Evolutionary conservation across 2,888 invertebrate species (phyloP).

Genomic region (Nineta flava): DNA sequence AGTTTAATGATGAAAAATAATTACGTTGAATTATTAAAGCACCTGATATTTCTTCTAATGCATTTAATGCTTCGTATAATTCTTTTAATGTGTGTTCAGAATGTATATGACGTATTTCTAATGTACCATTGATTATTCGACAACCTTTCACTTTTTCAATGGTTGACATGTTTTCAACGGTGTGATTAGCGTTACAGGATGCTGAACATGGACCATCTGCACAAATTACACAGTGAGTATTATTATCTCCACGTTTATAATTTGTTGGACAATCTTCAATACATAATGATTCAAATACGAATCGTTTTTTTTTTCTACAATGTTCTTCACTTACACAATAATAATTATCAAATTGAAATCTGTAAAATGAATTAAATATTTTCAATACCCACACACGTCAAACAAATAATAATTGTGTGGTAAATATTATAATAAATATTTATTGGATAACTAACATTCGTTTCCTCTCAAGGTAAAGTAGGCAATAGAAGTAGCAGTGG

Average conservation of each 20-base stretch:
- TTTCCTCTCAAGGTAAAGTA: too few relatives aligned
- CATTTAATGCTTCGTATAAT: conserved; percentile 46
- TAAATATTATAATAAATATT: too few relatives aligned
- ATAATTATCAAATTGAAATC: conserved; percentile 2
- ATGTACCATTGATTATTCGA: conserved; percentile 58
- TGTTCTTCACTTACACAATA: conserved; percentile 51
- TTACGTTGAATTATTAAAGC: conserved; percentile 59
- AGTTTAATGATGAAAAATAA: conserved; percentile 51
- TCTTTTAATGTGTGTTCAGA: conserved; percentile 27
- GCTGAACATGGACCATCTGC: conserved; percentile 21
- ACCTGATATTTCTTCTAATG: conserved; percentile 55
- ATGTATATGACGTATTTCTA: conserved; percentile 40
- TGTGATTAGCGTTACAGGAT: conserved; percentile 34
- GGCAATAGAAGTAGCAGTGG: too few relatives aligned
- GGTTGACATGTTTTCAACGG: conserved; percentile 45
- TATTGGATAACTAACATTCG: too few relatives aligned
- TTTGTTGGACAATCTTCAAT: conserved; percentile 46
- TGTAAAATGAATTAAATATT: not conserved
- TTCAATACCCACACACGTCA: too few relatives aligned
- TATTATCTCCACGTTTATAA: conserved; percentile 23
- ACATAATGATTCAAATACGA: conserved; percentile 47
- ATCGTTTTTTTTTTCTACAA: conserved; percentile 38
- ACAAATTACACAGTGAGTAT: too few relatives aligned
- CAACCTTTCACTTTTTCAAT: conserved; percentile 58
- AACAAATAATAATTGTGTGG: too few relatives aligned